Evolutionary conservation across 2,888 invertebrate species (phyloP).

Genomic region (Thecophora atra): DNA sequence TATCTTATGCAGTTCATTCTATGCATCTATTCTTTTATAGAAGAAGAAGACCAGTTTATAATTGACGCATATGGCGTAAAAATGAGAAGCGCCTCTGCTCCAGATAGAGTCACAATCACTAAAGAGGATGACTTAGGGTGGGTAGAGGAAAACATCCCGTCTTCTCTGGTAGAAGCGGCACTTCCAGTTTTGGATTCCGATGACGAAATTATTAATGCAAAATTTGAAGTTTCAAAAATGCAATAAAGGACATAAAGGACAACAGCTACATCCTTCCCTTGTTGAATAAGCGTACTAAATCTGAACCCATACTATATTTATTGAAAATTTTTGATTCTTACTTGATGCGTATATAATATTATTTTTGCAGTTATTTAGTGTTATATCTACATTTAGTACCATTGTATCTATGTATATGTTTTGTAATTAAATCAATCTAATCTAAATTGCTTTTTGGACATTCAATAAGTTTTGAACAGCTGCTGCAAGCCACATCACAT

Average conservation of each 20-base stretch:
- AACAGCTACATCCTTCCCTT: too few relatives aligned
- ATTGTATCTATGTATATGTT: too few relatives aligned
- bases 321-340: too few relatives aligned
- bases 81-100: slow-evolving; percentile 70
- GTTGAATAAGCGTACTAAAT: too few relatives aligned
- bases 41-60: slow-evolving; percentile 85
- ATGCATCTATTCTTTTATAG: slow-evolving; percentile 57
- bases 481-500: too few relatives aligned
- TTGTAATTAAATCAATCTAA: too few relatives aligned
- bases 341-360: too few relatives aligned
- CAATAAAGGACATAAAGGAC: slow-evolving; percentile 72
- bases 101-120: slow-evolving; percentile 63
- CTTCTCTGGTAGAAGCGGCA: slow-evolving; percentile 76
- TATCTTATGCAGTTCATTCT: neutral
- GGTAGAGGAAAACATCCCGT: slow-evolving; percentile 94
- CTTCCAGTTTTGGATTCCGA: slow-evolving; percentile 78
- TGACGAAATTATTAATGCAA: slow-evolving; percentile 85
- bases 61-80: slow-evolving; percentile 88
- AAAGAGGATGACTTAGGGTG: slow-evolving; percentile 85
- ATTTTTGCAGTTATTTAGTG: too few relatives aligned
- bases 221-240: slow-evolving; percentile 90
- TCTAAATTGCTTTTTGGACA: too few relatives aligned
- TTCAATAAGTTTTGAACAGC: too few relatives aligned
- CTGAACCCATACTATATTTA: too few relatives aligned
- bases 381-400: too few relatives aligned